These are phyloP conservation scores for Anagyrus pseudococci DNA, from an alignment of 2,888 invertebrate species.

Conservation along the genomic window DNA sequence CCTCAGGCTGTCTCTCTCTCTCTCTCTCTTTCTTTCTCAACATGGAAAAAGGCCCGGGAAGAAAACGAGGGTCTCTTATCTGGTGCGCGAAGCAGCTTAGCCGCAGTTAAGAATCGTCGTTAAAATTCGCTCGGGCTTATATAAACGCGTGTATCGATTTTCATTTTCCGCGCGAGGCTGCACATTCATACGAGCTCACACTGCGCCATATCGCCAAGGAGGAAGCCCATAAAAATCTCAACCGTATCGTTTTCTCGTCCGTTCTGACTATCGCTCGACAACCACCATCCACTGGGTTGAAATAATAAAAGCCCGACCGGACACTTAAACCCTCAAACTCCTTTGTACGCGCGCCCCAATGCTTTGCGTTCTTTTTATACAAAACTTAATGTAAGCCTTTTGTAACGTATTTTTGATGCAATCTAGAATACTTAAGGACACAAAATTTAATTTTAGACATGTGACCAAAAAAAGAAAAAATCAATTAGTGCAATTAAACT, in stretches of 20 bases:
- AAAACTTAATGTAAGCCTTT: too few species aligned
- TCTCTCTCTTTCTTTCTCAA: too few species aligned
- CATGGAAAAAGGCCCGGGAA: neutral
- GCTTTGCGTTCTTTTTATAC: too few species aligned
- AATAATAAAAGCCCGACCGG: neutral
- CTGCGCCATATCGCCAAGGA: slow-evolving; percentile 10
- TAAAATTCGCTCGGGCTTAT: slow-evolving; percentile 31
- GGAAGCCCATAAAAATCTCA: slow-evolving; percentile 21
- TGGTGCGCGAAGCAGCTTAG: slow-evolving; percentile 13
- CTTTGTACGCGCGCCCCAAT: too few species aligned
- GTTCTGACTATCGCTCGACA: slow-evolving; percentile 10
- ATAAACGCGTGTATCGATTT: slow-evolving; percentile 32
- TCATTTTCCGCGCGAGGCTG: slow-evolving; percentile 20
- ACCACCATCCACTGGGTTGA: neutral
- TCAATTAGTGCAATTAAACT: too few species aligned
- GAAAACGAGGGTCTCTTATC: slow-evolving; percentile 24
- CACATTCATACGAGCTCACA: neutral
- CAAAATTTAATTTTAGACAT: too few species aligned
- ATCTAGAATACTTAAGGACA: too few species aligned
- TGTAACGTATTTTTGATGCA: too few species aligned
- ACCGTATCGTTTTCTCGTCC: slow-evolving; percentile 16
- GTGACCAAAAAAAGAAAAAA: too few species aligned
- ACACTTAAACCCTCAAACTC: too few species aligned
- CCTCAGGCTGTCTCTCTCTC: too few species aligned
- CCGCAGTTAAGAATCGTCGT: slow-evolving; percentile 30